These are phyloP conservation scores for Struthio camelus DNA, from an alignment of 2,113 vertebrate genomes.

Conservation along the genomic window DNA sequence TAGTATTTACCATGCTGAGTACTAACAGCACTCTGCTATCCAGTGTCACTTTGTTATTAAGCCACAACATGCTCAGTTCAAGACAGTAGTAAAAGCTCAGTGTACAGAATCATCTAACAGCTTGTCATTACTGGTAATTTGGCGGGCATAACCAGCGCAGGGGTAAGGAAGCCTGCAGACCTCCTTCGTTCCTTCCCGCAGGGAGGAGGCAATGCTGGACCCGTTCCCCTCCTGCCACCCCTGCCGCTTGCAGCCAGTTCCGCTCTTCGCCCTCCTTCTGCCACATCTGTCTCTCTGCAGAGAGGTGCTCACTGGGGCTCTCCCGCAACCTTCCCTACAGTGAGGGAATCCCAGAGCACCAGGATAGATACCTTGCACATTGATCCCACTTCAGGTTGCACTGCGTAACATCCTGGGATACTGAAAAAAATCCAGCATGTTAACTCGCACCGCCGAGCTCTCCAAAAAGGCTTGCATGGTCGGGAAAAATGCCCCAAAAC, in stretches of 20 bases:
- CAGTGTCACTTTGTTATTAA: neutral
- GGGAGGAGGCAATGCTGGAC: neutral
- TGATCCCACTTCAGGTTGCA: accelerated
- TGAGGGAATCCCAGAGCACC: neutral
- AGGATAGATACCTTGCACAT: neutral
- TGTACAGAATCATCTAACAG: neutral
- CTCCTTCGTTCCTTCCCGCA: neutral
- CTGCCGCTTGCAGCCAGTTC: neutral
- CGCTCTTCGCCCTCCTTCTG: neutral
- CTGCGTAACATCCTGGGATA: neutral
- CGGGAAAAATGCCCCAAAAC: neutral
- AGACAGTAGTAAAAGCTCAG: neutral
- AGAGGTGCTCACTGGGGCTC: neutral
- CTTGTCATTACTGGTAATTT: neutral
- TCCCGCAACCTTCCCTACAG: accelerated
- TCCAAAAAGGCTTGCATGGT: accelerated
- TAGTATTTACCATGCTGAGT: neutral
- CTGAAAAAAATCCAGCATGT: accelerated
- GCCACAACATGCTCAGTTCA: neutral
- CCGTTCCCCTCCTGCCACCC: too few relatives aligned
- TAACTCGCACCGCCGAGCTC: neutral
- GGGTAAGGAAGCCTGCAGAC: neutral
- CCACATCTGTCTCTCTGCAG: neutral
- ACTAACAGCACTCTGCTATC: neutral
- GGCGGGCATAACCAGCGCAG: accelerated